Evolutionary conservation across 2,888 invertebrate species (phyloP).

Genomic region (Orthosia gracilis): DNA sequence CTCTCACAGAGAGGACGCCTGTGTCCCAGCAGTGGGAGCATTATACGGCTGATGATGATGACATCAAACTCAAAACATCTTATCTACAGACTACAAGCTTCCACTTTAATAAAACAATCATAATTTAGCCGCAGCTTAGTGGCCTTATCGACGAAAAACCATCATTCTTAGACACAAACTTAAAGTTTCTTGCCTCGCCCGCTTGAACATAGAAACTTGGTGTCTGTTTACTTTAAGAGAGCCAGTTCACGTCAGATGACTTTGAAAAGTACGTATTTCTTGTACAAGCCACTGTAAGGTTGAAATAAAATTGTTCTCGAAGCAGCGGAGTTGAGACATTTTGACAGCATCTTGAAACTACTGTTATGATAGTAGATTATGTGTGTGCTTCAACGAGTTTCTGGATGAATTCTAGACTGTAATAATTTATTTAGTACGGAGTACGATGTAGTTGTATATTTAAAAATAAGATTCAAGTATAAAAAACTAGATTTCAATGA

Average conservation of each 20-base stretch:
- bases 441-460: not conserved
- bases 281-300: conserved; percentile 64
- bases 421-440: not conserved
- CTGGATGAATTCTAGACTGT: not conserved
- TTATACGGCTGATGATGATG: too few species aligned
- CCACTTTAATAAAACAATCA: conserved; percentile 58
- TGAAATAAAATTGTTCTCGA: conserved; percentile 71
- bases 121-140: conserved; percentile 58
- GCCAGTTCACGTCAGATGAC: conserved; percentile 82
- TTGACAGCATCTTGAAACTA: conserved; percentile 51
- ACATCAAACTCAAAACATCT: conserved; percentile 32
- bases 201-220: conserved; percentile 77
- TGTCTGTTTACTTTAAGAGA: conserved; percentile 84
- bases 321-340: conserved; percentile 45
- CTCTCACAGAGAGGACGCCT: too few species aligned
- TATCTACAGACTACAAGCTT: conserved; percentile 62
- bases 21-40: too few species aligned
- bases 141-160: conserved; percentile 70
- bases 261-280: conserved; percentile 82
- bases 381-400: conserved; percentile 19
- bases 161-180: conserved; percentile 67
- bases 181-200: conserved; percentile 74
- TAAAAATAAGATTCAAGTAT: too few species aligned
- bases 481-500: too few species aligned
- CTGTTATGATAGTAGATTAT: conserved; percentile 26